Percentiles rank a stretch among this genome's conserved stretches.
These are phyloP conservation scores for Alexandromys fortis DNA, from an alignment of 2,113 vertebrate species.

Conservation along the genomic window DNA sequence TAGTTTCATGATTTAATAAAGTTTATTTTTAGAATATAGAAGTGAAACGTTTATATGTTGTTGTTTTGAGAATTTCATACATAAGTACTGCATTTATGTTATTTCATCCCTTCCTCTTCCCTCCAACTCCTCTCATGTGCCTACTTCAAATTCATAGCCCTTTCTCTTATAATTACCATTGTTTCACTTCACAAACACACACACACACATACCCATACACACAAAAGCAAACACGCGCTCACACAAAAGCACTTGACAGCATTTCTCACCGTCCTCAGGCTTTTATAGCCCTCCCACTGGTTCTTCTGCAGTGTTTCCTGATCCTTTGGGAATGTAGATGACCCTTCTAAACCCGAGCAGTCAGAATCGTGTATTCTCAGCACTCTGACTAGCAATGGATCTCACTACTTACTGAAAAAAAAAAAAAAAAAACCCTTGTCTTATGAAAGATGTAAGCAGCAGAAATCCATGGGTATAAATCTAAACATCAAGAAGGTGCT, in stretches of 20 bases:
- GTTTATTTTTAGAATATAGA: background rate
- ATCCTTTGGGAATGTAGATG: background rate
- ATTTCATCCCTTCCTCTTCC: background rate
- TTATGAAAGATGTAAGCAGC: background rate
- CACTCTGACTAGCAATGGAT: background rate
- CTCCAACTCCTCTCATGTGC: background rate
- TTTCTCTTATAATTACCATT: background rate
- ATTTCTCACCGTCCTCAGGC: background rate
- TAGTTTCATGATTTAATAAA: background rate
- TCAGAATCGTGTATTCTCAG: background rate
- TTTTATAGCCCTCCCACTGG: too few relatives aligned
- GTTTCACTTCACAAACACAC: background rate
- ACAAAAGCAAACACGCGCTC: background rate
- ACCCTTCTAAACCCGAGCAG: background rate
- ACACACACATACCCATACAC: background rate
- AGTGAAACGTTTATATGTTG: background rate
- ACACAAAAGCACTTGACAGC: background rate
- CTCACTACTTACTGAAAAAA: background rate
- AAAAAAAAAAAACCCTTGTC: background rate
- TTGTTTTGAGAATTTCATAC: background rate
- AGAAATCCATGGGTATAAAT: background rate
- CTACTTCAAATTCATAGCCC: background rate
- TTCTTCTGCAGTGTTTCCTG: background rate
- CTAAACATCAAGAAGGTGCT: background rate
- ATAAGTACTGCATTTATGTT: background rate